These are phyloP conservation scores for Amphipyra berbera DNA, from an alignment of 2,888 invertebrate species.

Conservation along the genomic window DNA sequence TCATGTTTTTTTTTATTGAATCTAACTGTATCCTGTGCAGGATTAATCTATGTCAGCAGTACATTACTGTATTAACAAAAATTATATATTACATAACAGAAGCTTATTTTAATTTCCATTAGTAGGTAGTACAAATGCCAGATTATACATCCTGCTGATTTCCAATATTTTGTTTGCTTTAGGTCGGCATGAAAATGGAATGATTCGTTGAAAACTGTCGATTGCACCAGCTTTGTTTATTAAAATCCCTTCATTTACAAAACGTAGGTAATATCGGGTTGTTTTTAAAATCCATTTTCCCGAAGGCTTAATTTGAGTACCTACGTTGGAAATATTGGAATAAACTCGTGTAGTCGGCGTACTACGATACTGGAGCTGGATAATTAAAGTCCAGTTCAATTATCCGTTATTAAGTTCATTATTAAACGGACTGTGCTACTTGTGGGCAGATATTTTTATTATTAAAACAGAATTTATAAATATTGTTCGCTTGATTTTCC, in stretches of 20 bases:
- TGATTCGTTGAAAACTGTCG: slow-evolving; percentile 37
- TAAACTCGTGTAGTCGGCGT: slow-evolving; percentile 26
- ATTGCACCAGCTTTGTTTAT: slow-evolving; percentile 38
- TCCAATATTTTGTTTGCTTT: slow-evolving; percentile 43
- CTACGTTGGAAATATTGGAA: slow-evolving; percentile 2
- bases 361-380: slow-evolving; percentile 29
- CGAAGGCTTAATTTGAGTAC: slow-evolving; percentile 17
- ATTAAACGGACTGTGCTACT: slow-evolving; percentile 31
- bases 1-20: too few species aligned
- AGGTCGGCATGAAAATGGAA: slow-evolving; percentile 24
- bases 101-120: slow-evolving; percentile 39
- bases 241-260: slow-evolving; percentile 34
- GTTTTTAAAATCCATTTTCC: slow-evolving; percentile 32
- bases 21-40: too few species aligned
- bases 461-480: slow-evolving; percentile 25
- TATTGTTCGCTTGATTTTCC: slow-evolving; percentile 19
- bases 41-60: too few species aligned
- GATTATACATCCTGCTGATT: slow-evolving; percentile 20
- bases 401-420: slow-evolving; percentile 48
- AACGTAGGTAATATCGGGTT: slow-evolving; percentile 21
- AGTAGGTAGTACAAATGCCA: slow-evolving; percentile 35
- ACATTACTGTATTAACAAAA: too few species aligned
- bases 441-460: slow-evolving; percentile 24
- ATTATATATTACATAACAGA: slow-evolving; percentile 31
- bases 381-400: slow-evolving; percentile 48